phyloP scores from a whole-genome alignment of 1,140 invertebrate genomes.

The Megalopta genalis region DNA sequence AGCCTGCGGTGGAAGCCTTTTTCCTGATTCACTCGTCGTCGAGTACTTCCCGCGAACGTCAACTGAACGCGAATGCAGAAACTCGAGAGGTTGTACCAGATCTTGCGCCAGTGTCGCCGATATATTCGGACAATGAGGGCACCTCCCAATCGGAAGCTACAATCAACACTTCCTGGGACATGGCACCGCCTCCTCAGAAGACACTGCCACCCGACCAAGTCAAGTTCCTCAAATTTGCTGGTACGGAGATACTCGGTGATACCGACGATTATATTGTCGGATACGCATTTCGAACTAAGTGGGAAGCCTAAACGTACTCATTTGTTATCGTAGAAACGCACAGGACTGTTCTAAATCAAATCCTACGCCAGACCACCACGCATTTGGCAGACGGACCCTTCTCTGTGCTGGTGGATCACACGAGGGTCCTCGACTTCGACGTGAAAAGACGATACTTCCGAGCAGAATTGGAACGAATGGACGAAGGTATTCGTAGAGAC shows the following conservation, averaged over 20 bases:
- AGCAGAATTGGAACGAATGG: slow-evolving; percentile 90
- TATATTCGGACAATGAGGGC: slow-evolving; percentile 72
- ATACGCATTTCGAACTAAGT: not conserved
- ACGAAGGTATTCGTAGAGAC: slow-evolving; percentile 90
- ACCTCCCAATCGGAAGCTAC: slow-evolving; percentile 64
- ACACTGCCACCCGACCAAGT: slow-evolving; percentile 81
- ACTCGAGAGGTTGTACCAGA: slow-evolving; percentile 73
- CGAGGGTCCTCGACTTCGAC: slow-evolving; percentile 94
- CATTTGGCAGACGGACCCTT: slow-evolving; percentile 94
- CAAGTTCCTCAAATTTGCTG: slow-evolving; percentile 92
- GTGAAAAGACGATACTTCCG: slow-evolving; percentile 95
- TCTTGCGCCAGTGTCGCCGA: slow-evolving; percentile 75
- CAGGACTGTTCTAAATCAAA: slow-evolving; percentile 94
- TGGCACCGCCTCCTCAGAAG: slow-evolving; percentile 66
- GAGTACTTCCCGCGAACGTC: slow-evolving; percentile 75
- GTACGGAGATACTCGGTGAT: slow-evolving; percentile 67
- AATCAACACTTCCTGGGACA: slow-evolving; percentile 71
- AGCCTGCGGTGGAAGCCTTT: slow-evolving; percentile 95
- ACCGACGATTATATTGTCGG: not conserved
- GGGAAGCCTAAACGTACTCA: not conserved
- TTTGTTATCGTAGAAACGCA: slow-evolving; percentile 86
- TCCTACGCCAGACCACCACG: slow-evolving; percentile 91
- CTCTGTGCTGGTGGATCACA: slow-evolving; percentile 93
- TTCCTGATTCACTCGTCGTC: slow-evolving; percentile 92
- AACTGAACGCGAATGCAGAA: slow-evolving; percentile 66